Evolutionary conservation across 2,113 vertebrate species (phyloP), one percentile per base, ranked within the genome.

Genomic region (Diadophis punctatus): DNA sequence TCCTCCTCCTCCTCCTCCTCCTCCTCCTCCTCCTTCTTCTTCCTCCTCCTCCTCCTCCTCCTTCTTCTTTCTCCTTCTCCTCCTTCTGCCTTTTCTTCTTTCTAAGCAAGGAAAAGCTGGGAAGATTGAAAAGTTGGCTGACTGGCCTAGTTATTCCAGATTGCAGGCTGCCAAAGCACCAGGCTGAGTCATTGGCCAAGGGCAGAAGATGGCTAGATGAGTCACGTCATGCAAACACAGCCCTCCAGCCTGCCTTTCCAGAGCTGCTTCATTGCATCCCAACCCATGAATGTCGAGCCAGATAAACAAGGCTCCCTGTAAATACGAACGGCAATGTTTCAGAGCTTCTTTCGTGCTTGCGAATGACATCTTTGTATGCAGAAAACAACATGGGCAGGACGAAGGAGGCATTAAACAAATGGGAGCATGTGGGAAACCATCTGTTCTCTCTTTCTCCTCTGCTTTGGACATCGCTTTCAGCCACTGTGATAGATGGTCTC

Each of bases 381-480:
- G n/a, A 52, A n/a, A 52, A 88, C 90, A 89, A 68, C 90, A 10
- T 34, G 22, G 30, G 74, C 68, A 90, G 88, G 53, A 88, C 0
- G 34, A 3, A 22, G 1, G 3, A 0, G 0, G 4, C 0, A 14
- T 74, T 84, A 86, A 51, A 90, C 30, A 93, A 74, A 56, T 1
- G 0, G 55, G 48, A 43, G 22, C 55, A 90, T 58, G 8, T 0
- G n/a, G 90, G 7, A 90, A 90, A 86, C 14, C 11, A 0, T 93
- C 56, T 93, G 86, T 11, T 89, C n/a, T 90, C 74, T 1, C 43
- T 34, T 20, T 52, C 58, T 51, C 4, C 55, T 90, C 34, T 87
- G 0, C 12, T 86, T 8, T 1, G 30, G 22, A n/a, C 39, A 22
- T 12, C 18, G 2, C 30, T 89, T 58, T 0, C 91, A 86, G 53